These are phyloP conservation scores for Linnaemya vulpina DNA, from an alignment of 2,888 invertebrate species.

Conservation along the genomic window DNA sequence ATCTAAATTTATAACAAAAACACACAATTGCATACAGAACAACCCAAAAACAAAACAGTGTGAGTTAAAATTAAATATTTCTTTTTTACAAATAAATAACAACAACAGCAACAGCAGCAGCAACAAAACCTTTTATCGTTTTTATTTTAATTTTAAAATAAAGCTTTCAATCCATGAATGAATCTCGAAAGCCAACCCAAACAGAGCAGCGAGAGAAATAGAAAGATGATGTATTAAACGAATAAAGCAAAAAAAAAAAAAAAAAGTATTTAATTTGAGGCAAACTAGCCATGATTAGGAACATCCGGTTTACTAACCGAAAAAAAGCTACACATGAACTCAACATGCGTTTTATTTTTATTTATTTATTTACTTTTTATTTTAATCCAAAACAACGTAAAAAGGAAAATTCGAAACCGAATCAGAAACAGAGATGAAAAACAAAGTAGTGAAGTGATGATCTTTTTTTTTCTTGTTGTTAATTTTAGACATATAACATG, in stretches of 20 bases:
- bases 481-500: constrained; percentile 21
- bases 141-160: constrained; percentile 42
- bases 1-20: constrained; percentile 33
- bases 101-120: background rate
- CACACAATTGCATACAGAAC: constrained; percentile 15
- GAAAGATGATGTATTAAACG: constrained; percentile 57
- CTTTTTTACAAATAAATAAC: constrained; percentile 18
- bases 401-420: constrained; percentile 53
- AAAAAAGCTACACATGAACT: constrained; percentile 74
- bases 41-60: background rate
- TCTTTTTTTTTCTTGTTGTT: background rate
- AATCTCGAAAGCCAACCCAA: constrained; percentile 29
- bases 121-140: constrained; percentile 44
- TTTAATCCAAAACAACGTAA: constrained; percentile 46
- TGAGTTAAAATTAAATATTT: constrained; percentile 26
- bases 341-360: constrained; percentile 59
- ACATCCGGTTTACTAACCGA: constrained; percentile 83
- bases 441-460: constrained; percentile 45
- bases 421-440: constrained; percentile 47
- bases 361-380: constrained; percentile 35
- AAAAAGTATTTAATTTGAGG: constrained; percentile 81
- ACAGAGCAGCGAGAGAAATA: constrained; percentile 37
- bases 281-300: constrained; percentile 83
- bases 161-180: constrained; percentile 58
- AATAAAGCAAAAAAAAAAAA: constrained; percentile 39